Evolutionary conservation across 2,888 invertebrate species (phyloP), one percentile per base, ranked within the genome.

Genomic region (Periphyllus acericola): DNA sequence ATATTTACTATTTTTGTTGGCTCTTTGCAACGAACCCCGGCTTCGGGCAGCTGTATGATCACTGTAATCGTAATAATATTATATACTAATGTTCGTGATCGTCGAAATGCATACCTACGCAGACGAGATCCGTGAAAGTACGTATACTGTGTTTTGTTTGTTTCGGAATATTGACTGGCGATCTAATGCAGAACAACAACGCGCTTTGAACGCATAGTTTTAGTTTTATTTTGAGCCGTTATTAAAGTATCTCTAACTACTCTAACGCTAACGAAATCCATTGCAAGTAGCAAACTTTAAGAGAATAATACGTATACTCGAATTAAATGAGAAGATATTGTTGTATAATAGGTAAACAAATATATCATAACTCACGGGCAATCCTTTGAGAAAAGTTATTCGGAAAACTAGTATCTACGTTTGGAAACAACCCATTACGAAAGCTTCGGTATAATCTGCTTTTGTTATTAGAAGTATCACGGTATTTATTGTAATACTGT

Each of bases 401-500:
- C 66, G 25, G 66, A 84, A 84, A 84, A 84, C 66, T 76, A 84
- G 76, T 84, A 66, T 84, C 46, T 84, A 76, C 66, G 75, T 84
- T 84, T 46, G 66, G 32, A 76, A 76, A 84, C 76, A 84, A 76
- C 76, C 84, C 66, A 9, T n/a, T n/a, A n/a, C 32, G 14, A 84
- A 84, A 84, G 66, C 75, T 66, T 76, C 66, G 66, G 46, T 84
- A 66, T 76, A 76, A 40, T 83, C 60, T 83, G 40, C 40, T 46
- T 84, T 76, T 66, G 75, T 76, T 76, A 66, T 84, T 84, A 84
- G 46, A 84, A 84, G 66, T 84, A 66, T 84, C 75, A 32, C 76
- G 25, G 66, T 76, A 40, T 40, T 66, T 29, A 46, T 46, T 8
- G 4, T 46, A 60, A 60, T 36, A 55, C 14, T 74, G 36, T 66